phyloP scores from a whole-genome alignment of 1,140 invertebrate genomes.

The Megalopta genalis region DNA sequence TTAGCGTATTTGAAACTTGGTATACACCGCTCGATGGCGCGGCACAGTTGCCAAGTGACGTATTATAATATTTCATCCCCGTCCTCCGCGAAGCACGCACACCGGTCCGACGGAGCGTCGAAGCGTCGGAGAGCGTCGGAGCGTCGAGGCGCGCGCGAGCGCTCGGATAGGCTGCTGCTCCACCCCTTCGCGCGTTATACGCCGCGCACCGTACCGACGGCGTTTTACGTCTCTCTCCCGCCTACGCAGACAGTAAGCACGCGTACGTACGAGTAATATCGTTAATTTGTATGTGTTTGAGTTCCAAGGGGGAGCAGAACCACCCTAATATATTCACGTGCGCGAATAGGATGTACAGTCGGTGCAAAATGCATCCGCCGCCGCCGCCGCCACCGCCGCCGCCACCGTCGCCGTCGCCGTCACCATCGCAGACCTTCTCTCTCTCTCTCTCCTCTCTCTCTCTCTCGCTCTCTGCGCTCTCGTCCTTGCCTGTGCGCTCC shows the following conservation, averaged over 20 bases:
- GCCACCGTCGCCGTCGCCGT: background rate
- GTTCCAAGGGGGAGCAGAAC: slow-evolving; percentile 75
- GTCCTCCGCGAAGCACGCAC: slow-evolving; percentile 41
- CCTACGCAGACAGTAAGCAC: slow-evolving; percentile 66
- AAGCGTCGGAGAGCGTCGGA: background rate
- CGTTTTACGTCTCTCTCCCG: slow-evolving; percentile 66
- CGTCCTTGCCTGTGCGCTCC: no score
- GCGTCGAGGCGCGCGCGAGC: background rate
- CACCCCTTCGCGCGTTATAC: slow-evolving; percentile 56
- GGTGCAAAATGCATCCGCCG: slow-evolving; percentile 69
- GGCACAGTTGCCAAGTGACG: slow-evolving; percentile 78
- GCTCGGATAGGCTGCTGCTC: slow-evolving; percentile 45
- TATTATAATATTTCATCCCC: slow-evolving; percentile 79
- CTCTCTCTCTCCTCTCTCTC: background rate
- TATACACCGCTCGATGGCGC: slow-evolving; percentile 76
- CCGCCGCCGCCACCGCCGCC: slow-evolving; percentile 5
- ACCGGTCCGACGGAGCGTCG: slow-evolving; percentile 2
- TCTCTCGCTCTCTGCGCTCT: no score
- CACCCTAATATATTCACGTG: slow-evolving; percentile 78
- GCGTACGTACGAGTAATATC: slow-evolving; percentile 74
- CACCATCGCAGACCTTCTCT: background rate
- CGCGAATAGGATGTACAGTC: slow-evolving; percentile 75
- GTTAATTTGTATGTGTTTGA: slow-evolving; percentile 79
- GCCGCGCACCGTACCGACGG: slow-evolving; percentile 39
- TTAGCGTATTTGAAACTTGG: slow-evolving; percentile 73